Conservation (phyloP, 2,797 vertebrate genomes). For the Myoxocephalus aenaeus region DNA sequence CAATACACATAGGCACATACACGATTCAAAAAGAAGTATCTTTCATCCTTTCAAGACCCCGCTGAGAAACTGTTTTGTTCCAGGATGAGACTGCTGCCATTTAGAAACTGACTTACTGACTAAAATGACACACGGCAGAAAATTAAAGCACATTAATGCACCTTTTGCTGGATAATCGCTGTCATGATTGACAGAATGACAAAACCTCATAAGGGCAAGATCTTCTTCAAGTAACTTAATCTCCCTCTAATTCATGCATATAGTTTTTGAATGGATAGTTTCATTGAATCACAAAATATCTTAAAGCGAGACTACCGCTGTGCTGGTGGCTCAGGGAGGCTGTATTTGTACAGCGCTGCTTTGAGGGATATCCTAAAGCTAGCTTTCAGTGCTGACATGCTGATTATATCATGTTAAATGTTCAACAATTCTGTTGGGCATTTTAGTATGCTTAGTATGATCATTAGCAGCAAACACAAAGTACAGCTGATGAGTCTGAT, state of each 20-base stretch:
- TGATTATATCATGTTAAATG: no score
- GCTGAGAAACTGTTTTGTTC: constrained; percentile 9
- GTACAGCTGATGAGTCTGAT: no score
- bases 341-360: not conserved
- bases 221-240: not conserved
- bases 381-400: no score
- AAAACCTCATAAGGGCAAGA: not conserved
- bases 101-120: not conserved
- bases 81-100: constrained; percentile 3
- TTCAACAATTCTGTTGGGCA: no score
- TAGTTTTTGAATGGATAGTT: not conserved
- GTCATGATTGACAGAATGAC: not conserved
- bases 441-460: no score
- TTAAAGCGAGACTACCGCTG: no score
- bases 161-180: not conserved
- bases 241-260: not conserved
- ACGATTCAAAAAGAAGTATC: not conserved
- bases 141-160: constrained; percentile 8
- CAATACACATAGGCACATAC: not conserved
- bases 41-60: constrained; percentile 16
- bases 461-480: no score
- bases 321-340: not conserved
- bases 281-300: not conserved
- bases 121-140: not conserved
- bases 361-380: no score